phyloP scores from a whole-genome alignment of 92 coral and sea anemone species.

The Siderastrea radians region DNA sequence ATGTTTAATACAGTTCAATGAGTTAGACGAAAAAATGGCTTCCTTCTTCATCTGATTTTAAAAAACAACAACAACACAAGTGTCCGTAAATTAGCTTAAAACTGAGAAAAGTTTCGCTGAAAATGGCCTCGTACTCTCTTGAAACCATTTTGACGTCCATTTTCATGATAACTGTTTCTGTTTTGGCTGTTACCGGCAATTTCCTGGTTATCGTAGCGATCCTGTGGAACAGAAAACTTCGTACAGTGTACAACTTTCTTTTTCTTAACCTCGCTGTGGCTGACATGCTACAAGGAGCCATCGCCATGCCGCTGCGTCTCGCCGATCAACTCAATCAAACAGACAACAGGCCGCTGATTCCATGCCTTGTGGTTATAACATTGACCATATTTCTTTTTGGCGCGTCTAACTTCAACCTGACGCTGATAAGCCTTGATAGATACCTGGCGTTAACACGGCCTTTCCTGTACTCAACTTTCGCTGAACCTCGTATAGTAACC shows the following conservation, averaged over 20 bases:
- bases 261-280: slow-evolving; percentile 96
- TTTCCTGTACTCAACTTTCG: slow-evolving; percentile 72
- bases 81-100: background rate
- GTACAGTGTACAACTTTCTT: slow-evolving; percentile 81
- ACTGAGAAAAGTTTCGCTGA: background rate
- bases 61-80: too few species aligned
- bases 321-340: slow-evolving; percentile 85
- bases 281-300: slow-evolving; percentile 91
- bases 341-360: slow-evolving; percentile 77
- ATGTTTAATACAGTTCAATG: too few species aligned
- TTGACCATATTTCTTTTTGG: slow-evolving; percentile 91
- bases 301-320: slow-evolving; percentile 90
- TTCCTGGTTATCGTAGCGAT: slow-evolving; percentile 87
- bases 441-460: slow-evolving; percentile 88
- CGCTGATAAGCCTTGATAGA: slow-evolving; percentile 90
- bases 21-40: too few species aligned
- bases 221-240: slow-evolving; percentile 84
- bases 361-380: slow-evolving; percentile 88
- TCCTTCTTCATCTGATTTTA: too few species aligned
- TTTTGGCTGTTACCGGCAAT: slow-evolving; percentile 79
- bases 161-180: slow-evolving; percentile 71
- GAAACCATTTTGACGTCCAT: slow-evolving; percentile 65
- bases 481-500: slow-evolving; percentile 65
- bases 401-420: slow-evolving; percentile 86
- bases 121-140: slow-evolving; percentile 21